phyloP scores from a whole-genome alignment of 2,113 vertebrate species.

The Menidia beryllina region DNA sequence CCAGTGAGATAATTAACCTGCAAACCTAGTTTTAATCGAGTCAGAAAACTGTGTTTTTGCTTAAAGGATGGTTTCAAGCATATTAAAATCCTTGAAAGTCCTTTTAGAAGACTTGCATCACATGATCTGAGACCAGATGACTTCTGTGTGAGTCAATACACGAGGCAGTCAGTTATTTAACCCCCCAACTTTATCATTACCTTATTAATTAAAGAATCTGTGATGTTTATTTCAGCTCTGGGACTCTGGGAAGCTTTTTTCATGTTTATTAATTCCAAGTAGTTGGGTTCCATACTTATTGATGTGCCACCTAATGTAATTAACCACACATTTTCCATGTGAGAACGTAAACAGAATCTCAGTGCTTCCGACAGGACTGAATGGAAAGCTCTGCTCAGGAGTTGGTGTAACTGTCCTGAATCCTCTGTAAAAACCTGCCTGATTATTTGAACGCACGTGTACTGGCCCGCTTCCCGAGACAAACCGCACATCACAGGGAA shows the following conservation, averaged over 20 bases:
- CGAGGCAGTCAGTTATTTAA: conserved; percentile 71
- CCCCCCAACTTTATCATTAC: conserved; percentile 67
- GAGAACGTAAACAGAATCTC: conserved; percentile 43
- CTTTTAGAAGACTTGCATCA: neutral
- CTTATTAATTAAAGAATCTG: conserved; percentile 68
- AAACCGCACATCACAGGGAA: too few species aligned
- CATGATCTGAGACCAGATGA: too few species aligned
- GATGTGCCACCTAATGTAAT: conserved; percentile 56
- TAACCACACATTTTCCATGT: conserved; percentile 53
- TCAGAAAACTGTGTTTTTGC: neutral
- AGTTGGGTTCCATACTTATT: conserved; percentile 67
- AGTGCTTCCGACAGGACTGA: neutral
- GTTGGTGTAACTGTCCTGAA: neutral
- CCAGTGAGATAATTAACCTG: neutral
- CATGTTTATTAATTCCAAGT: conserved; percentile 63
- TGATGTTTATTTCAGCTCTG: conserved; percentile 47
- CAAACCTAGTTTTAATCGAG: neutral
- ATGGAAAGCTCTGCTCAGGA: neutral
- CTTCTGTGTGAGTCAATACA: conserved; percentile 42
- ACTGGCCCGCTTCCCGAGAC: too few species aligned
- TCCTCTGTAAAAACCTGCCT: too few species aligned
- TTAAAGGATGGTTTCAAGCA: too few species aligned
- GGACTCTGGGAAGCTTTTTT: conserved; percentile 42
- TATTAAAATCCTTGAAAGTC: too few species aligned
- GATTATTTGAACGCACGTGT: too few species aligned